Base-by-base conservation (phyloP, 1,140 invertebrate species). In the Lasioglossum albipes region DNA sequence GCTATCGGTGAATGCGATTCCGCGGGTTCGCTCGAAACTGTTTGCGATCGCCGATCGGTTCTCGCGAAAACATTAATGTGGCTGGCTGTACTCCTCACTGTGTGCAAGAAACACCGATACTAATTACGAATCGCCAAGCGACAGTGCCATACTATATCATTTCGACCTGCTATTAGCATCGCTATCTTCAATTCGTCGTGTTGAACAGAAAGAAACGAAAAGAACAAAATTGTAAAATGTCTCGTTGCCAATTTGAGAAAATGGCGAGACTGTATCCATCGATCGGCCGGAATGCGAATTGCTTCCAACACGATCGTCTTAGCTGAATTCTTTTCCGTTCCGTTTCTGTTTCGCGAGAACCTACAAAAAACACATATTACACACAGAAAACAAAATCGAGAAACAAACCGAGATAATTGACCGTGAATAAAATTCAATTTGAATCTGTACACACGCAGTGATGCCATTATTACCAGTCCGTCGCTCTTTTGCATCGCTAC, bases 121-220 rank as follows among this genome's bases (percentile, higher is more conserved):
- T 83, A 49, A 83, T 86, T 54, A 83, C 77, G 85, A 87, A 86
- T 86, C 85, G 85, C 85, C 85, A 87, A 87, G 85, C 84, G 85
- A 86, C 85, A 86, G 85, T 87, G 85, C 84, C 85, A 87, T 87
- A 86, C 61, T 65, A 86, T n/a, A 72, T 86, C 81, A 86, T 86
- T 80, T 86, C 75, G 80, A 86, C 62, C 13, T 69, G 49, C 71
- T 83, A 59, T 59, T 49, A 49, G 72, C 68, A 73, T 83, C 84
- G 76, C 61, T 42, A 79, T 36, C 71, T 83, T 79, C 13, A 68
- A 59, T 78, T 86, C 64, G 54, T 66, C 59, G 69, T 83, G 69
- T 75, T 72, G 27, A 36, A 45, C 42, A 78, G 42, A 69, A 42
- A 36, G 57, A 49, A 69, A 45, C 49, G 65, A 52, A 54, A 42